A percentile compares a stretch with the other conserved stretches of the same genome.
Conservation (phyloP, 2,888 invertebrate species). For the Hemithea aestivaria region DNA sequence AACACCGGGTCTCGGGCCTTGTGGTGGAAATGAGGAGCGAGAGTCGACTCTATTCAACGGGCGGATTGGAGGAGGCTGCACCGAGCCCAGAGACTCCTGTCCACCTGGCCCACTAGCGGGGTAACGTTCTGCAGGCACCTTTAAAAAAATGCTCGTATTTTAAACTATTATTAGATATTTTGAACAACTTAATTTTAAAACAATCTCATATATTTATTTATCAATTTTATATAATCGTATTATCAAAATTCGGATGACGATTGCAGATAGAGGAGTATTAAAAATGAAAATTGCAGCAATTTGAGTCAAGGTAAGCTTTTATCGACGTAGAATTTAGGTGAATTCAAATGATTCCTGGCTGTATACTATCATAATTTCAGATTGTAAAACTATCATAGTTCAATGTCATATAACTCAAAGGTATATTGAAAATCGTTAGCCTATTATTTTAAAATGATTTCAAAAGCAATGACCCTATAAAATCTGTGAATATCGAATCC, state of each 20-base stretch:
- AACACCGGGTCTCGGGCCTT: constrained; percentile 48
- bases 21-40: constrained; percentile 56
- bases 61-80: constrained; percentile 52
- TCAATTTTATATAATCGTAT: no score
- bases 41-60: constrained; percentile 63
- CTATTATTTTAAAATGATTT: constrained; percentile 3
- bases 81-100: constrained; percentile 41
- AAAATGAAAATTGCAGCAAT: constrained; percentile 14
- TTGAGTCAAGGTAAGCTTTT: constrained; percentile 10
- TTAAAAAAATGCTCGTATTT: constrained; percentile 32
- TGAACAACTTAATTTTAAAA: neutral
- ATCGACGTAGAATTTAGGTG: neutral
- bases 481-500: constrained; percentile 21
- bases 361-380: no score
- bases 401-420: neutral
- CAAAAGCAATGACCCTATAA: constrained; percentile 15
- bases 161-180: no score
- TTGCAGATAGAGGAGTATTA: no score
- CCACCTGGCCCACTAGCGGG: constrained; percentile 46
- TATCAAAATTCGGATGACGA: no score
- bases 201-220: no score
- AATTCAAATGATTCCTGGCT: no score
- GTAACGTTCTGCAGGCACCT: constrained; percentile 63
- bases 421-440: neutral
- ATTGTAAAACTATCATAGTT: no score